Evolutionary conservation across 2,888 invertebrate genomes (phyloP).

Genomic region (Ornithoptera priamus): DNA sequence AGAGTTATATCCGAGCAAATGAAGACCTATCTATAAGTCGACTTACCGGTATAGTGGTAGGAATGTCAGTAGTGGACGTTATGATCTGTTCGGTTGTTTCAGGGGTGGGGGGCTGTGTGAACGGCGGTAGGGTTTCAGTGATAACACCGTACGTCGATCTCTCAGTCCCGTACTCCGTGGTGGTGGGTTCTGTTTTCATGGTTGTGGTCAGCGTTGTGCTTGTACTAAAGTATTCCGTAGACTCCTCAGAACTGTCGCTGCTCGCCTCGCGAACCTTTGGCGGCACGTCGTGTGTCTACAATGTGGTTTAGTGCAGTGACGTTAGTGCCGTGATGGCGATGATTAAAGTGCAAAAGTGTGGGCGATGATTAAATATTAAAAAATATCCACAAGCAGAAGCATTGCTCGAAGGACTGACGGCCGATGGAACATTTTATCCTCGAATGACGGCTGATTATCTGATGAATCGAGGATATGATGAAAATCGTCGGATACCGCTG

Average conservation of each 20-base stretch:
- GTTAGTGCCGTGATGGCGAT: slow-evolving; percentile 26
- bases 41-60: slow-evolving; percentile 30
- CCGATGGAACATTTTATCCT: too few relatives aligned
- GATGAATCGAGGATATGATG: too few relatives aligned
- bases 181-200: neutral
- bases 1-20: too few relatives aligned
- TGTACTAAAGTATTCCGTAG: slow-evolving; percentile 10
- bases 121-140: slow-evolving; percentile 9
- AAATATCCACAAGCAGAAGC: too few relatives aligned
- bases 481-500: too few relatives aligned
- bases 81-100: slow-evolving; percentile 18
- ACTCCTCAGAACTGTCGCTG: slow-evolving; percentile 38
- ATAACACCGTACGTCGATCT: slow-evolving; percentile 23
- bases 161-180: slow-evolving; percentile 1
- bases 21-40: too few relatives aligned
- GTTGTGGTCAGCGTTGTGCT: neutral
- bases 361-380: neutral
- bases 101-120: slow-evolving; percentile 23
- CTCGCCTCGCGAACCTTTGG: slow-evolving; percentile 21
- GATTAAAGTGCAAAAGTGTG: neutral
- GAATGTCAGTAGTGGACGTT: slow-evolving; percentile 29
- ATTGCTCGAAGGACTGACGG: too few relatives aligned
- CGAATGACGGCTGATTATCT: too few relatives aligned
- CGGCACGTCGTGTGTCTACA: slow-evolving; percentile 26
- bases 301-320: slow-evolving; percentile 32